Conservation (phyloP, 2,888 invertebrate genomes). For the Heliconius charithonia region DNA sequence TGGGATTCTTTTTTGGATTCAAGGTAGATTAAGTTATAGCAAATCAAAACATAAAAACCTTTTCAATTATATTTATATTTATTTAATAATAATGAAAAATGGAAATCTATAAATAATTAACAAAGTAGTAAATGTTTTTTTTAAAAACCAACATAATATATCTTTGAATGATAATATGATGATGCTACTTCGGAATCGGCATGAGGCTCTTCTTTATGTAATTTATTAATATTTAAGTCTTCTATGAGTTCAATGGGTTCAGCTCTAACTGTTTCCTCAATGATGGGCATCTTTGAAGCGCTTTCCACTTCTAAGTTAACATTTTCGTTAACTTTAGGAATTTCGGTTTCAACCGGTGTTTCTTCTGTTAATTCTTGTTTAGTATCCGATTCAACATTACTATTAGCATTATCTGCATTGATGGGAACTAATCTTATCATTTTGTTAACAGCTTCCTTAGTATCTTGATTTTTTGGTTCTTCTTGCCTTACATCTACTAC, state of each 20-base stretch:
- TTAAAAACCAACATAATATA: slow-evolving; percentile 67
- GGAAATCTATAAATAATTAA: neutral
- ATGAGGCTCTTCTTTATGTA: slow-evolving; percentile 43
- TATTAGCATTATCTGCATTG: slow-evolving; percentile 24
- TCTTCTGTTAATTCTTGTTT: slow-evolving; percentile 55
- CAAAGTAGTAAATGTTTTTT: neutral
- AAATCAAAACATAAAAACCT: neutral
- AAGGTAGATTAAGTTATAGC: neutral
- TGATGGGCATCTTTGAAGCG: slow-evolving; percentile 40
- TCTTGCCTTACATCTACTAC: slow-evolving; percentile 48
- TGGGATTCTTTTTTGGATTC: neutral
- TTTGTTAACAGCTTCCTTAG: slow-evolving; percentile 32
- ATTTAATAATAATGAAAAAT: neutral
- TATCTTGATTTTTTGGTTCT: slow-evolving; percentile 29
- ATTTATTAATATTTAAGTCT: slow-evolving; percentile 31
- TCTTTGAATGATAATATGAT: slow-evolving; percentile 72
- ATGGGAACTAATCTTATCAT: slow-evolving; percentile 28
- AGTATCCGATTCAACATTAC: slow-evolving; percentile 42
- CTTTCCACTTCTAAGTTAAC: slow-evolving; percentile 45
- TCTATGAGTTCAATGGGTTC: slow-evolving; percentile 42
- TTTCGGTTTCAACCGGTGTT: slow-evolving; percentile 53
- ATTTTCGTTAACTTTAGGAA: slow-evolving; percentile 50
- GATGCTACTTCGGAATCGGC: slow-evolving; percentile 73
- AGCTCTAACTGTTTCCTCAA: slow-evolving; percentile 22
- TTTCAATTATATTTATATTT: neutral